Conservation (phyloP, 2,797 vertebrate genomes). For the Meda fulgida region DNA sequence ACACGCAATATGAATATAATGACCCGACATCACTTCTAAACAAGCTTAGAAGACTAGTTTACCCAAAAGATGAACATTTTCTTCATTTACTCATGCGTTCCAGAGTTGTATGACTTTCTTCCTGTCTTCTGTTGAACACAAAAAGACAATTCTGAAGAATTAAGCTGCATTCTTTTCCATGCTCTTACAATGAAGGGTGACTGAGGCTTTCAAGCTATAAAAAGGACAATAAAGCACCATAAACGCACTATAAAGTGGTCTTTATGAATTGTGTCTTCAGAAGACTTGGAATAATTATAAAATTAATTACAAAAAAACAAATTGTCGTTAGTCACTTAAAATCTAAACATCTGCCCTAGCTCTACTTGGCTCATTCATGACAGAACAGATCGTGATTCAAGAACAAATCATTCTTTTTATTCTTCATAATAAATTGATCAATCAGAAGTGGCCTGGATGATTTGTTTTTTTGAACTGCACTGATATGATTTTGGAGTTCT, state of each 20-base stretch:
- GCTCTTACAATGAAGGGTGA: not conserved
- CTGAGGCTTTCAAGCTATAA: not conserved
- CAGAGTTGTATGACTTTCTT: not conserved
- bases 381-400: not conserved
- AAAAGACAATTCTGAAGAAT: not conserved
- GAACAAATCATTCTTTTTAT: not conserved
- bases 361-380: not conserved
- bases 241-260: not conserved
- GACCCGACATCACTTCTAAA: not conserved
- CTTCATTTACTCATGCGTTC: not conserved
- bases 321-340: not conserved
- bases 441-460: not conserved
- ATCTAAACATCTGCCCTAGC: not conserved
- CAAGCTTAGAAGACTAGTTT: not conserved
- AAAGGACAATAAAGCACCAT: not conserved
- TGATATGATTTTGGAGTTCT: not conserved
- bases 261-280: not conserved
- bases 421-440: not conserved
- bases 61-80: not conserved
- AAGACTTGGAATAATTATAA: not conserved
- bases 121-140: not conserved
- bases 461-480: not conserved
- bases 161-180: not conserved
- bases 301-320: not conserved
- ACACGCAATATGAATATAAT: constrained; percentile 5